Evolutionary conservation across 1,140 invertebrate genomes (phyloP), one percentile per base, ranked within the genome.

Genomic region (Scaptomyza hsui): DNA sequence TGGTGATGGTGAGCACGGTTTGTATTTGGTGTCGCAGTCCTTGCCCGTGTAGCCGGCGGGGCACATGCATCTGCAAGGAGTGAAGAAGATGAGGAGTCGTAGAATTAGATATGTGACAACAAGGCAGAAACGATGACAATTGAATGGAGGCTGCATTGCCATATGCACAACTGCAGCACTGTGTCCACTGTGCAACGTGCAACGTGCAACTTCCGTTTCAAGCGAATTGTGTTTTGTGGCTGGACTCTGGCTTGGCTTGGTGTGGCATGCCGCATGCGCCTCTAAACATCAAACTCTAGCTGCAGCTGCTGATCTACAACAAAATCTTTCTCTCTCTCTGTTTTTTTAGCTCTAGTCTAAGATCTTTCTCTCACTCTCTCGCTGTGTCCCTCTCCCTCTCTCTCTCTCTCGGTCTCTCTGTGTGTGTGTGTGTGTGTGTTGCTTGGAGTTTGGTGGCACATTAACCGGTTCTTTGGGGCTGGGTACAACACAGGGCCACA

Each of bases 1-100:
- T 1, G 97, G 96, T 47, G 95, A 97, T 3, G 97, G 97, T 77
- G 97, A 94, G 91, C 97, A 98, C 1, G 97, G 97, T 63, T 97
- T 95, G 91, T 98, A 98, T 73, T 96, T 95, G 88, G 93, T 96
- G 91, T 98, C 97, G 92, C 97, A 98, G 92, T 98, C 95, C 86
- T 96, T 94, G 10, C 97, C 97, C 1, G 97, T 98, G 91, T 96
- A 98, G 69, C 97, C 97, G 71, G 94, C 94, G 71, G 96, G 93
- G 92, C 97, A 98, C 74, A 96, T 94, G 92, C 97, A 98, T 92
- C 96, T 97, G 92, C 39, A 93, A 47, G 94, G 71, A 83, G n/a
- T 21, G 6, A 37, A 49, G 18, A 41, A 24, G 35, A 29, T 29
- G 26, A 29, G 6, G 2, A 29, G 7, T 29, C 37, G 41, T 29